Evolutionary conservation across 2,113 vertebrate genomes (phyloP).

Genomic region (Dasyornis broadbenti): DNA sequence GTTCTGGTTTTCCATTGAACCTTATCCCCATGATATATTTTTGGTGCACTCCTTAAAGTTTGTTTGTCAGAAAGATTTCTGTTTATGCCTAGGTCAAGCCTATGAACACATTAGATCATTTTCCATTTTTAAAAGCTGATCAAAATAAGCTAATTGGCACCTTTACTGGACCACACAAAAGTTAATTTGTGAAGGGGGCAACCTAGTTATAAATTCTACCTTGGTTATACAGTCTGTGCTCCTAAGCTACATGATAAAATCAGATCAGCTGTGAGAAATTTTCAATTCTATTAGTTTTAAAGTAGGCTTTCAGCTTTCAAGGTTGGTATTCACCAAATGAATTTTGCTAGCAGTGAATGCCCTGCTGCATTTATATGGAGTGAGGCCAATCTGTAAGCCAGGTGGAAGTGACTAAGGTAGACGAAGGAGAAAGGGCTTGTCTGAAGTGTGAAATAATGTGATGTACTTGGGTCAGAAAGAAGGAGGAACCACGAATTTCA

Average conservation of each 20-base stretch:
- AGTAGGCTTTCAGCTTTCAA: background rate
- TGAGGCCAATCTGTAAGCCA: background rate
- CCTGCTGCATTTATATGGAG: background rate
- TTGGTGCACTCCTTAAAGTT: background rate
- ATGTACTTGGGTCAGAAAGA: background rate
- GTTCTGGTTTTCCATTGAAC: background rate
- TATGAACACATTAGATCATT: background rate
- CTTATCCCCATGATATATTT: background rate
- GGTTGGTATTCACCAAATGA: background rate
- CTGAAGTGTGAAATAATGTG: background rate
- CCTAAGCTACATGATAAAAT: accelerated
- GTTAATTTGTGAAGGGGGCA: background rate
- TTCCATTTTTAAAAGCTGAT: background rate
- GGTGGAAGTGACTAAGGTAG: background rate
- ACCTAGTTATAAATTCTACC: background rate
- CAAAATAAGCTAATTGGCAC: background rate
- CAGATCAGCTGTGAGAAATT: background rate
- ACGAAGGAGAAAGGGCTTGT: background rate
- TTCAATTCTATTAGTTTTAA: background rate
- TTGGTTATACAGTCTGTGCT: background rate
- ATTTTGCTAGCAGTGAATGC: background rate
- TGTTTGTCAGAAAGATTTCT: background rate
- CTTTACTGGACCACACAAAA: background rate
- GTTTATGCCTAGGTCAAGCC: background rate
- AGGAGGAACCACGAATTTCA: background rate